Conservation (phyloP, 2,797 vertebrate species). For the Semotilus atromaculatus region DNA sequence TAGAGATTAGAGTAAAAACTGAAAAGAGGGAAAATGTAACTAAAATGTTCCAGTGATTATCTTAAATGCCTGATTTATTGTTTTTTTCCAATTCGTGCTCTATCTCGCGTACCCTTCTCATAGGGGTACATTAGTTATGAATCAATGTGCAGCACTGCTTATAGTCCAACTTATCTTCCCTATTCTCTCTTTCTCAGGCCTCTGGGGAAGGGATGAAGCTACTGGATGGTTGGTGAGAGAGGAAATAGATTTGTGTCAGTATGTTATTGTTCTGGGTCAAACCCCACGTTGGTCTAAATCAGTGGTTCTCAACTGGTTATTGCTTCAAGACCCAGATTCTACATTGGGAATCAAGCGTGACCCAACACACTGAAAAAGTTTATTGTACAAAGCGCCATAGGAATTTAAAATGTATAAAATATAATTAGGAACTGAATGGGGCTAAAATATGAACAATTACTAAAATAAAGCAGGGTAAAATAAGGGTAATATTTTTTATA, state of each 20-base stretch:
- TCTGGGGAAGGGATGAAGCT: neutral
- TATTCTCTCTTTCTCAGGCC: constrained; percentile 24
- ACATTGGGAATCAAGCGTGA: neutral
- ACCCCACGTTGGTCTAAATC: constrained; percentile 18
- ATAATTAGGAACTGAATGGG: neutral
- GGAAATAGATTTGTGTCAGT: constrained; percentile 31
- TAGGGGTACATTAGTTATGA: constrained; percentile 10
- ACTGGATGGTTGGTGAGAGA: constrained; percentile 13
- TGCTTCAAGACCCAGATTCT: constrained; percentile 31
- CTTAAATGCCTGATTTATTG: constrained; percentile 27
- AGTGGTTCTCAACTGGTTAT: constrained; percentile 16
- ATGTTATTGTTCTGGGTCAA: constrained; percentile 51
- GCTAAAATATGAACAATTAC: neutral
- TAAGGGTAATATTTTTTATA: neutral
- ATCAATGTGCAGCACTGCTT: constrained; percentile 22
- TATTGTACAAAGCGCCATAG: neutral
- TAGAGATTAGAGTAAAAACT: constrained; percentile 17
- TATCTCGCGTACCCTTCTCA: neutral
- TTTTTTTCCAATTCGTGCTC: neutral
- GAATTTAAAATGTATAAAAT: neutral
- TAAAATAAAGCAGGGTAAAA: neutral
- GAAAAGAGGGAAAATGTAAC: neutral
- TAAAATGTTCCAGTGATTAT: constrained; percentile 4
- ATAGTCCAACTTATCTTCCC: constrained; percentile 9
- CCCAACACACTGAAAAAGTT: neutral